Percentiles rank a stretch among this genome's conserved stretches.
Evolutionary conservation across 2,797 vertebrate species (phyloP).

Genomic region (Gorsachius magnificus): DNA sequence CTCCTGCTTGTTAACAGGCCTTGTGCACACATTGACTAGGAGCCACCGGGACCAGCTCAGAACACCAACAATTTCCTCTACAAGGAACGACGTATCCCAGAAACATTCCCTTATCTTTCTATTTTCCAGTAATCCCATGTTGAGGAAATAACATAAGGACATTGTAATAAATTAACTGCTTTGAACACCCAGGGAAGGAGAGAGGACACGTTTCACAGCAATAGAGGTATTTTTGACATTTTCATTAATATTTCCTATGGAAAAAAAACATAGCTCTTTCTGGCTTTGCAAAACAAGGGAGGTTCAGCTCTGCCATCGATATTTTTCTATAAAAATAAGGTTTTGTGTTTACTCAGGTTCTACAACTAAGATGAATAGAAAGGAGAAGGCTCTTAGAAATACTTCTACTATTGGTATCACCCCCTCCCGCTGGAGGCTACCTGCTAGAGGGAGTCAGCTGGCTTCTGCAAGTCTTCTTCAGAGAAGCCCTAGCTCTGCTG

Average conservation of each 20-base stretch:
- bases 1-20: not conserved
- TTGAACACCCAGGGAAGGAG: not conserved
- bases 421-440: not conserved
- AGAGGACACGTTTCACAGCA: constrained; percentile 32
- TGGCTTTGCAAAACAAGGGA: constrained; percentile 40
- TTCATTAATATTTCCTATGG: constrained; percentile 59
- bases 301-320: constrained; percentile 55
- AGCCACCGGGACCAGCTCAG: not conserved
- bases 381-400: constrained; percentile 58
- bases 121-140: constrained; percentile 18
- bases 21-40: not conserved
- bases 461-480: constrained; percentile 26
- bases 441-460: constrained; percentile 5
- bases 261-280: constrained; percentile 24
- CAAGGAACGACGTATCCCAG: not conserved
- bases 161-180: constrained; percentile 55
- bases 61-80: not conserved
- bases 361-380: constrained; percentile 64
- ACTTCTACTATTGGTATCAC: constrained; percentile 20
- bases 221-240: constrained; percentile 67
- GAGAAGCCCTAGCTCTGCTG: not conserved
- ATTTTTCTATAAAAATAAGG: constrained; percentile 71
- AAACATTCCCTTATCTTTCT: not conserved
- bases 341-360: constrained; percentile 56
- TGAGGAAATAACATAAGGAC: constrained; percentile 11